A percentile compares a stretch with the other conserved stretches of the same genome.
phyloP scores from a whole-genome alignment of 2,113 vertebrate species.

The Camelus dromedarius region DNA sequence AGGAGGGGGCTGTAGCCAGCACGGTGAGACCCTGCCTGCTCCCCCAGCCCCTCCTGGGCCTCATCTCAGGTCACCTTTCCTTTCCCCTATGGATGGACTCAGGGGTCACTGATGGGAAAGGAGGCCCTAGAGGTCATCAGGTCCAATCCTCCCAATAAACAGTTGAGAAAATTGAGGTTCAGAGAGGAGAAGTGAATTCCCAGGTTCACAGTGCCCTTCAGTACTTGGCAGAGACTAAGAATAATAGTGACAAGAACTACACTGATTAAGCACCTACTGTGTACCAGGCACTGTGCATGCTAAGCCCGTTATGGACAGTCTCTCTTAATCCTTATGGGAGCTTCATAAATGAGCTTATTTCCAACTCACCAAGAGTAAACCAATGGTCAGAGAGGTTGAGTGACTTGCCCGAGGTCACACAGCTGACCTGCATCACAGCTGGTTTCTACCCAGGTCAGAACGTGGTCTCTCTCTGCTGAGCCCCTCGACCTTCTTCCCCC shows the following conservation, averaged over 20 bases:
- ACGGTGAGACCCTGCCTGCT: slow-evolving; percentile 87
- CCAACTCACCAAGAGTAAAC: neutral
- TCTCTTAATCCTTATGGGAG: neutral
- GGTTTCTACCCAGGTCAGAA: neutral
- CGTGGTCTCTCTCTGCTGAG: neutral
- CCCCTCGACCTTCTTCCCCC: neutral
- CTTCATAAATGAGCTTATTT: neutral
- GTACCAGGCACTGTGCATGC: neutral
- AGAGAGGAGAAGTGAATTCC: neutral
- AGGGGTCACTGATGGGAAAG: neutral
- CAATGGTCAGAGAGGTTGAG: neutral
- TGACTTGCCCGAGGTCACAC: neutral
- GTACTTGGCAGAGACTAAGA: neutral
- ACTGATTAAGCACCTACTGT: neutral
- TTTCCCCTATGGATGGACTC: neutral
- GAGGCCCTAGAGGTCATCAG: neutral
- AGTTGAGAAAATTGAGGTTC: neutral
- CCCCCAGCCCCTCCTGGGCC: neutral
- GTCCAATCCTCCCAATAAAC: too few relatives aligned
- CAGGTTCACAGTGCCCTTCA: neutral
- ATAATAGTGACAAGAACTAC: neutral
- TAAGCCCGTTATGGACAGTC: neutral
- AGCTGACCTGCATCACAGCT: neutral
- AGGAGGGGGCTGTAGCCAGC: slow-evolving; percentile 91
- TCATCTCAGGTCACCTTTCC: neutral